Evolutionary conservation across 2,797 vertebrate genomes (phyloP).

Genomic region (Labeo calbasu): DNA sequence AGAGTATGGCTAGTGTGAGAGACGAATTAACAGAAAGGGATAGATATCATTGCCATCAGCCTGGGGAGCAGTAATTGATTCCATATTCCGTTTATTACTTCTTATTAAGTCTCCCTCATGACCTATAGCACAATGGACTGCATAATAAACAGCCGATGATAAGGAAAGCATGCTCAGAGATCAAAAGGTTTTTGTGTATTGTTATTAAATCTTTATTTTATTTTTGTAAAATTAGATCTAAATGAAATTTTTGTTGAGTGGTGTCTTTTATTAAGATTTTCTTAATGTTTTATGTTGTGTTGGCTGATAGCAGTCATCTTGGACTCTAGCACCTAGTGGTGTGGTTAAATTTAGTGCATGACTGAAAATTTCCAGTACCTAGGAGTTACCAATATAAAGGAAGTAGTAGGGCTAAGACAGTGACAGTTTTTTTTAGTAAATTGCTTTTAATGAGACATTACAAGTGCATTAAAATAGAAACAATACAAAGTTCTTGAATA

Average conservation of each 20-base stretch:
- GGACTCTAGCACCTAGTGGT: too few species aligned
- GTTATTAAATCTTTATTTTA: not conserved
- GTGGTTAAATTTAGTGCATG: not conserved
- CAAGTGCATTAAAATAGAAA: not conserved
- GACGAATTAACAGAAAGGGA: not conserved
- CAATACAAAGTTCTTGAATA: not conserved
- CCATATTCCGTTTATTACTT: conserved; percentile 1
- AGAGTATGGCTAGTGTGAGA: not conserved
- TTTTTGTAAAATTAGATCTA: not conserved
- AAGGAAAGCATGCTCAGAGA: not conserved
- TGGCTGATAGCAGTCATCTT: not conserved
- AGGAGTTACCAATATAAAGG: not conserved
- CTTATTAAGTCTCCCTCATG: not conserved
- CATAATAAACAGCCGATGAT: conserved; percentile 7
- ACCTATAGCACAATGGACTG: not conserved
- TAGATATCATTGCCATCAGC: not conserved
- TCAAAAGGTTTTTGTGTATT: not conserved
- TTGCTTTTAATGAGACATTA: not conserved
- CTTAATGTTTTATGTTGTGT: not conserved
- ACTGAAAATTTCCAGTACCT: not conserved
- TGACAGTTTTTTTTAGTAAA: too few species aligned
- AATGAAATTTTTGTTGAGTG: not conserved
- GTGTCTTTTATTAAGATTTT: not conserved
- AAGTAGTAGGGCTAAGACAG: not conserved
- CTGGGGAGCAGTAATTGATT: conserved; percentile 11